Base-by-base conservation (phyloP, 30 jellyfish, hydroid and myxozoan species). In the Aurelia sp. region DNA sequence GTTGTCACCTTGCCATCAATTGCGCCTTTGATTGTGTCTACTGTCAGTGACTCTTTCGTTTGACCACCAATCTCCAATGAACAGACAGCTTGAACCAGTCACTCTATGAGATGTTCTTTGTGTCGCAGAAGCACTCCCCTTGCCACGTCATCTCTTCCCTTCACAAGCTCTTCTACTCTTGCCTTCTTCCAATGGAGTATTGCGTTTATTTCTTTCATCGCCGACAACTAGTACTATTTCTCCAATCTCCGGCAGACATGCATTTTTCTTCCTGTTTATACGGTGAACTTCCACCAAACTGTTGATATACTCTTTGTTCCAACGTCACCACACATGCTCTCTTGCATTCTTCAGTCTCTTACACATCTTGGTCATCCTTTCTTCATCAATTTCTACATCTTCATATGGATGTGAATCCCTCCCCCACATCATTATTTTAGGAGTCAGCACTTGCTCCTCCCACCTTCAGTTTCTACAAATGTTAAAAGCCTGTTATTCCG, bases 381-480 rank as follows among this genome's bases (percentile, higher is more conserved):
- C 52, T 81, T 63, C 5, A 64, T 80, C 81, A 4, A 65, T 2
- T 65, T 63, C 41, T 71, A 15, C 27, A 40, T 70, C 66, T 61
- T 53, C 66, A 71, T 53, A 80, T 35, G 72, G 50, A 30, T 64
- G 81, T 21, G 90, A 68, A 80, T 80, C 66, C 66, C 63, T 68
- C 31, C 90, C 82, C 90, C 82, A 80, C 90, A 80, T 40, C 19
- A 80, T 80, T 63, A 58, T 76, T 3, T 51, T 76, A 40, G 82
- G 90, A 20, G 81, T 80, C 59, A 63, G 82, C 22, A 64, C 90
- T 69, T 18, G 65, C 35, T 70, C 90, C 90, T 80, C 90, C 90
- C 90, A 48, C 44, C 24, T 27, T 80, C 90, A 48, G 66, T 48
- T 51, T 80, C 90, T 8, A 80, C 66, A 31, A 47, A 78, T 38